A percentile compares a stretch with the other conserved stretches of the same genome.
Evolutionary conservation across 2,113 vertebrate genomes (phyloP).

Genomic region (Platysternon megacephalum): DNA sequence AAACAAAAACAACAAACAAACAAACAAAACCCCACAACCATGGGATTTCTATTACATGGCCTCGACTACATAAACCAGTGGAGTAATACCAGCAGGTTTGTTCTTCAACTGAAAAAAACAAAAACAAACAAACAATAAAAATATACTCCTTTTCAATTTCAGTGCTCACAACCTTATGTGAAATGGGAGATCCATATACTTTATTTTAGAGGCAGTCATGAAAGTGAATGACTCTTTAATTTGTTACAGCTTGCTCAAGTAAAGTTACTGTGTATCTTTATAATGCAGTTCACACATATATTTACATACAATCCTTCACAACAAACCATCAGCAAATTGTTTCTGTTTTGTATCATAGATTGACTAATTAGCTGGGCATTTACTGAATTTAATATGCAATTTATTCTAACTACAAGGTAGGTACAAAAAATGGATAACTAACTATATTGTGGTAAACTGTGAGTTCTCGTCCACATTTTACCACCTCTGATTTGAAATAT

Average conservation of each 20-base stretch:
- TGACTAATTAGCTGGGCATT: neutral
- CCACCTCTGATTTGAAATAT: neutral
- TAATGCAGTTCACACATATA: fast-evolving
- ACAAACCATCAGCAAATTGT: neutral
- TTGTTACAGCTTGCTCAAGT: neutral
- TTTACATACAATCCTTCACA: neutral
- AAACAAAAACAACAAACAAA: neutral
- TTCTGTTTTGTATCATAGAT: neutral
- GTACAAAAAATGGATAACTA: neutral
- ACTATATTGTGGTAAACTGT: neutral
- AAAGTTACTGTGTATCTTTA: neutral
- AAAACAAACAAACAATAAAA: neutral
- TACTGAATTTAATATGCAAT: neutral
- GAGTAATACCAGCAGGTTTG: neutral
- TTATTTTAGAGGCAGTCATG: neutral
- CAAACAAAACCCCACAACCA: neutral
- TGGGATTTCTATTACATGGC: neutral
- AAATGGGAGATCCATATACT: slow-evolving; percentile 15
- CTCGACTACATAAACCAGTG: neutral
- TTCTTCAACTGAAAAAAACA: neutral
- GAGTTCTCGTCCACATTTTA: neutral
- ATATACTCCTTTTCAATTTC: neutral
- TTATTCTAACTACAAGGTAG: neutral
- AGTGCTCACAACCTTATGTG: neutral
- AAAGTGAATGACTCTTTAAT: slow-evolving; percentile 33